phyloP scores from a whole-genome alignment of 2,888 invertebrate species.

The Catonia carolina region DNA sequence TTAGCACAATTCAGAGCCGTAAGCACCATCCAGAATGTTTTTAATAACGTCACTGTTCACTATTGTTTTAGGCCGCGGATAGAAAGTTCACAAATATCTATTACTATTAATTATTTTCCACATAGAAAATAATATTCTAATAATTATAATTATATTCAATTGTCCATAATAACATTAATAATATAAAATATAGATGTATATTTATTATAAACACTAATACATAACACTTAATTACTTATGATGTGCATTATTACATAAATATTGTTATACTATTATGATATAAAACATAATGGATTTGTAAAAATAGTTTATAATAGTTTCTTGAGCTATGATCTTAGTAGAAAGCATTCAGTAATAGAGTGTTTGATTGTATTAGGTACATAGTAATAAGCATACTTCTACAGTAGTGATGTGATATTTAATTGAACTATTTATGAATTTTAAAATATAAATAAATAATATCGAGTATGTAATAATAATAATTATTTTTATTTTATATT shows the following conservation, averaged over 20 bases:
- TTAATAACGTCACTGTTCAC: too few species aligned
- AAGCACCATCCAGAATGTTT: not conserved
- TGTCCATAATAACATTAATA: not conserved
- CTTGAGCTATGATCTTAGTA: too few species aligned
- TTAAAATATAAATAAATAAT: too few species aligned
- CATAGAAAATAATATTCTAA: not conserved
- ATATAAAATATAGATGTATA: not conserved
- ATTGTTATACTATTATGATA: not conserved
- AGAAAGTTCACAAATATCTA: too few species aligned
- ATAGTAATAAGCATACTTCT: too few species aligned
- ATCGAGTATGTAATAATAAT: too few species aligned
- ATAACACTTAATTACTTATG: not conserved
- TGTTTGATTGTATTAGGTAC: too few species aligned
- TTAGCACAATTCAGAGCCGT: slow-evolving; percentile 1
- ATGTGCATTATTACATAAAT: slow-evolving; percentile 1
- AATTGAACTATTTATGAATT: too few species aligned
- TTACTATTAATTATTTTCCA: too few species aligned
- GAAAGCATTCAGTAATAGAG: too few species aligned
- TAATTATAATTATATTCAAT: not conserved
- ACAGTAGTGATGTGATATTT: too few species aligned
- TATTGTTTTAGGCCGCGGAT: slow-evolving; percentile 6
- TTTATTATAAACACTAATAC: not conserved
- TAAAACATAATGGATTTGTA: not conserved
- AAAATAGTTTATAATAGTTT: not conserved
- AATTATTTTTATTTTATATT: too few species aligned